These are phyloP conservation scores for Harpegnathos saltator DNA, from an alignment of 1,140 invertebrate species.

Conservation along the genomic window DNA sequence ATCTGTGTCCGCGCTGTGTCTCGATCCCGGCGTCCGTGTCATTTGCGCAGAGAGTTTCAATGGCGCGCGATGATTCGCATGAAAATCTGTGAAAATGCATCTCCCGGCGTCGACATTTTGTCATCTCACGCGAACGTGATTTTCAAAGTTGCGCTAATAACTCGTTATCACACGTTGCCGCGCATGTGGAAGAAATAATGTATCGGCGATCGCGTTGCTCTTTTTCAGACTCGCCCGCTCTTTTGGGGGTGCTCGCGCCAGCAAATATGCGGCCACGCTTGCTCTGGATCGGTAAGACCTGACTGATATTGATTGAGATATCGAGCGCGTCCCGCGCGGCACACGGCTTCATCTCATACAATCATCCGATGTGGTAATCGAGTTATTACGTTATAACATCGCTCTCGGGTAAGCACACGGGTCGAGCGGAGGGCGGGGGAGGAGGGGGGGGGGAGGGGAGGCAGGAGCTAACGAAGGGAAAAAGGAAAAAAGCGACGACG, in stretches of 20 bases:
- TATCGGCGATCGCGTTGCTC: slow-evolving; percentile 23
- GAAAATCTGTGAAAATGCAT: too few relatives aligned
- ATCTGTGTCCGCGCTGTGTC: too few relatives aligned
- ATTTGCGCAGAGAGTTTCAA: too few relatives aligned
- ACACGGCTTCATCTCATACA: background rate
- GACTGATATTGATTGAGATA: slow-evolving; percentile 42
- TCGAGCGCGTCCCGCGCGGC: background rate
- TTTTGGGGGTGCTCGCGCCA: slow-evolving; percentile 54
- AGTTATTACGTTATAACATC: slow-evolving; percentile 35
- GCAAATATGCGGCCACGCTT: slow-evolving; percentile 82
- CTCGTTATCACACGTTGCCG: too few relatives aligned
- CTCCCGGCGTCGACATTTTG: too few relatives aligned
- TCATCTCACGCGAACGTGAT: too few relatives aligned
- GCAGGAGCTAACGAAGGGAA: background rate
- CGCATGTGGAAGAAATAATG: background rate
- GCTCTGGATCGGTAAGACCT: slow-evolving; percentile 81
- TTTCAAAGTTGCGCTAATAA: too few relatives aligned
- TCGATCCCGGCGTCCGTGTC: too few relatives aligned
- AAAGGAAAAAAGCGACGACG: slow-evolving; percentile 12
- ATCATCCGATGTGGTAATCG: slow-evolving; percentile 21
- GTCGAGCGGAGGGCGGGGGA: too few relatives aligned
- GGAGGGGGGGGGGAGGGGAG: too few relatives aligned
- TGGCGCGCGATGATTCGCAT: too few relatives aligned
- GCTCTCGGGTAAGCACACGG: slow-evolving; percentile 3
- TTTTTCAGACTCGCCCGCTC: slow-evolving; percentile 43